phyloP scores from a whole-genome alignment of 2,113 vertebrate genomes.

The Anser brachyrhynchus region DNA sequence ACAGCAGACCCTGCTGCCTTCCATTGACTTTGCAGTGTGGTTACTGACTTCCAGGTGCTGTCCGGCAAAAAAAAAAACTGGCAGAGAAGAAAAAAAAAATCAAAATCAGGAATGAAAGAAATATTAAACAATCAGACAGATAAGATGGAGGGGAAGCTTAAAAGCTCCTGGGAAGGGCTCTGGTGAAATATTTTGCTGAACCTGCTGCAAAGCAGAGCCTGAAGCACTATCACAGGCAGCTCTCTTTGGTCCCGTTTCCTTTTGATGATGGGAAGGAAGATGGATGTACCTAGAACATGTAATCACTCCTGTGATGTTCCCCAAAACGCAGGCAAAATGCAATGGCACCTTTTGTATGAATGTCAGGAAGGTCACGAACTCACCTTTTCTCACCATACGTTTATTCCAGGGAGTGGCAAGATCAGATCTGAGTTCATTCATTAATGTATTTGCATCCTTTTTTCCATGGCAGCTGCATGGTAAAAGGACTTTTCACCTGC shows the following conservation, averaged over 20 bases:
- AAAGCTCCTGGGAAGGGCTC: not conserved
- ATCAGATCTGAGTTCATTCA: not conserved
- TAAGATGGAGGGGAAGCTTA: not conserved
- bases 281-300: not conserved
- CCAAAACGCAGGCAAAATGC: not conserved
- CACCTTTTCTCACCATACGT: not conserved
- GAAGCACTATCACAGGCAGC: not conserved
- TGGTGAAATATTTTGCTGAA: not conserved
- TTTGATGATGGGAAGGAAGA: not conserved
- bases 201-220: not conserved
- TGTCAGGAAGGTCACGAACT: not conserved
- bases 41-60: not conserved
- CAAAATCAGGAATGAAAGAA: conserved; percentile 17
- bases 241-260: not conserved
- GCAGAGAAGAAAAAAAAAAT: not conserved
- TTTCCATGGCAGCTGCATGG: not conserved
- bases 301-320: not conserved
- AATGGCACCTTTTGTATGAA: not conserved
- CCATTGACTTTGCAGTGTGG: not conserved
- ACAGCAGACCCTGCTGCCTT: not conserved
- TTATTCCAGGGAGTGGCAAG: not conserved
- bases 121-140: not conserved
- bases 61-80: not conserved
- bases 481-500: conserved; percentile 25
- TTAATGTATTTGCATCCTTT: not conserved